Conservation (phyloP, 2,888 invertebrate genomes). For the Periphyllus acericola region DNA sequence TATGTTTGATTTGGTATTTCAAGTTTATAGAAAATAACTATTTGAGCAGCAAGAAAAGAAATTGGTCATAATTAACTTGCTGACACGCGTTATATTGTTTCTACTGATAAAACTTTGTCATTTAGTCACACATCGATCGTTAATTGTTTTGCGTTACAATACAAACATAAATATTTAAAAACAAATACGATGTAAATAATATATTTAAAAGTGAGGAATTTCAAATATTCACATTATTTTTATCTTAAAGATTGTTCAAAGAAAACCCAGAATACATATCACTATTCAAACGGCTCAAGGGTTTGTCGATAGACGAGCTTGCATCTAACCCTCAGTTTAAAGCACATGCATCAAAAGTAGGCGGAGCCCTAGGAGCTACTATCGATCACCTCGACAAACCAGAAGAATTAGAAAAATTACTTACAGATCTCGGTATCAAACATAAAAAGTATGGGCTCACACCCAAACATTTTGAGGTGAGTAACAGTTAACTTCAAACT, state of each 20-base stretch:
- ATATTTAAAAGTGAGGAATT: not conserved
- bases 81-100: too few relatives aligned
- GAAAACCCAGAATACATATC: slow-evolving; percentile 44
- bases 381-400: slow-evolving; percentile 50
- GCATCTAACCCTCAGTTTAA: slow-evolving; percentile 30
- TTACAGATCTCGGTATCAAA: slow-evolving; percentile 29
- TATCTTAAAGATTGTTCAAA: slow-evolving; percentile 41
- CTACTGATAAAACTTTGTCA: too few relatives aligned
- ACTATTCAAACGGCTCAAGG: slow-evolving; percentile 37
- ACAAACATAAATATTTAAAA: not conserved
- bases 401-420: slow-evolving; percentile 29
- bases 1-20: too few relatives aligned
- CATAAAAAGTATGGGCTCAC: slow-evolving; percentile 47
- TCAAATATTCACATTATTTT: not conserved
- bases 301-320: slow-evolving; percentile 29
- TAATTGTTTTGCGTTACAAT: not conserved
- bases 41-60: too few relatives aligned
- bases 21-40: too few relatives aligned
- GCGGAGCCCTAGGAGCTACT: slow-evolving; percentile 2
- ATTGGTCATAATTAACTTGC: too few relatives aligned
- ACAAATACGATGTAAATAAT: not conserved
- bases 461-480: slow-evolving; percentile 44
- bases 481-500: not conserved
- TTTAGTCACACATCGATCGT: not conserved
- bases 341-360: slow-evolving; percentile 44